Evolutionary conservation across 2,888 invertebrate genomes (phyloP).

Genomic region (Melipona bicolor): DNA sequence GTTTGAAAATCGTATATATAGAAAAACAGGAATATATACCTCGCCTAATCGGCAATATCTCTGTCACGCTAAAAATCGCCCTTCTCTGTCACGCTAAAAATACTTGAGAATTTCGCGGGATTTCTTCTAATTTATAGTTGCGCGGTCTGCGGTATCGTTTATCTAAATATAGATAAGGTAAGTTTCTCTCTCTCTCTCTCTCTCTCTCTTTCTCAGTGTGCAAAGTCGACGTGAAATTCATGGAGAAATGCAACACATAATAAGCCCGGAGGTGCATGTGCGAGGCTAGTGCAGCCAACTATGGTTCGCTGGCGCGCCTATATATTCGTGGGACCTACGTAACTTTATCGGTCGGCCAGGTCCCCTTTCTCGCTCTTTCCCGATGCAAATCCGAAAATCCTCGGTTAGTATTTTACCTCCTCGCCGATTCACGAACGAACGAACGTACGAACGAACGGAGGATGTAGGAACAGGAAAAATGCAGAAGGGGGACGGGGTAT

Average conservation of each 20-base stretch:
- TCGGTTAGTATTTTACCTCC: conserved; percentile 38
- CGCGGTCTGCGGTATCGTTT: conserved; percentile 27
- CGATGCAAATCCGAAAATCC: conserved; percentile 56
- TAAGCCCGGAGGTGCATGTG: conserved; percentile 27
- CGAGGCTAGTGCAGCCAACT: background rate
- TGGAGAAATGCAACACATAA: conserved; percentile 26
- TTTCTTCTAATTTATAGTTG: conserved; percentile 43
- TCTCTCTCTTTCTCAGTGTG: background rate
- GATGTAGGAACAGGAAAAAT: conserved; percentile 23
- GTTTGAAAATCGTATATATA: too few relatives aligned
- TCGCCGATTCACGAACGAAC: conserved; percentile 9
- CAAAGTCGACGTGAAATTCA: conserved; percentile 42
- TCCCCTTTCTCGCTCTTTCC: conserved; percentile 21
- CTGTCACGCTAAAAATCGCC: too few relatives aligned
- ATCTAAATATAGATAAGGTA: conserved; percentile 49
- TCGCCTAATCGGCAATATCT: too few relatives aligned
- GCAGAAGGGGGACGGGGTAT: background rate
- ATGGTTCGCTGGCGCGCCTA: conserved; percentile 10
- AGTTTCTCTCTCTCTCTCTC: conserved; percentile 4
- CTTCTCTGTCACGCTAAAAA: too few relatives aligned
- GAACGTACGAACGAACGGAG: background rate
- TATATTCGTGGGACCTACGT: conserved; percentile 32
- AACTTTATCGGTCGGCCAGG: conserved; percentile 40
- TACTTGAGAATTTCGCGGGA: background rate
- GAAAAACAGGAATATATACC: too few relatives aligned